These are phyloP conservation scores for Pseudomyrmex cubaensis DNA, from an alignment of 1,140 invertebrate species.

Conservation along the genomic window DNA sequence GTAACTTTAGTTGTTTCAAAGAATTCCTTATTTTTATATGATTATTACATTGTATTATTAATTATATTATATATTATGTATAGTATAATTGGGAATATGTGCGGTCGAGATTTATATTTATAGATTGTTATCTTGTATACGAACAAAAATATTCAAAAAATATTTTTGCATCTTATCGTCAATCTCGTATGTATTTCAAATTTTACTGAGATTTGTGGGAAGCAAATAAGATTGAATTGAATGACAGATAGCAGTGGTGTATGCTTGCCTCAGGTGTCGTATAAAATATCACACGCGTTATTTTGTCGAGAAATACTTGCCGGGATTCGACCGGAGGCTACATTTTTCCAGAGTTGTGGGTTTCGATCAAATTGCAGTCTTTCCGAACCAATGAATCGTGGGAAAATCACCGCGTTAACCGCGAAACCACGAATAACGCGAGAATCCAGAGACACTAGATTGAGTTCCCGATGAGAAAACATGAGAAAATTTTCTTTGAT, in stretches of 20 bases:
- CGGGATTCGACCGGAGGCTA: conserved; percentile 11
- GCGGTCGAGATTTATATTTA: too few species aligned
- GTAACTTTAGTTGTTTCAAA: too few species aligned
- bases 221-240: background rate
- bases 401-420: background rate
- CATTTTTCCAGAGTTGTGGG: background rate
- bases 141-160: too few species aligned
- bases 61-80: too few species aligned
- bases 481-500: conserved; percentile 1
- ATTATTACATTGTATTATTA: too few species aligned
- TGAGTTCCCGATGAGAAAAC: background rate
- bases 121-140: too few species aligned
- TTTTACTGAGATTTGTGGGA: background rate
- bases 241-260: background rate
- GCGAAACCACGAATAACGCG: background rate
- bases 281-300: background rate
- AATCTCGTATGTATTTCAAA: too few species aligned
- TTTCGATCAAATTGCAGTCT: conserved; percentile 28
- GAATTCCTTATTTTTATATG: too few species aligned
- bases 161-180: too few species aligned
- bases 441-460: background rate
- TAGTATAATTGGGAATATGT: too few species aligned
- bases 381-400: conserved; percentile 25
- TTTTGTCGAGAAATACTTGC: conserved; percentile 18
- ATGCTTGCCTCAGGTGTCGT: background rate